phyloP scores from a whole-genome alignment of 2,113 vertebrate genomes.

The Vicugna pacos region DNA sequence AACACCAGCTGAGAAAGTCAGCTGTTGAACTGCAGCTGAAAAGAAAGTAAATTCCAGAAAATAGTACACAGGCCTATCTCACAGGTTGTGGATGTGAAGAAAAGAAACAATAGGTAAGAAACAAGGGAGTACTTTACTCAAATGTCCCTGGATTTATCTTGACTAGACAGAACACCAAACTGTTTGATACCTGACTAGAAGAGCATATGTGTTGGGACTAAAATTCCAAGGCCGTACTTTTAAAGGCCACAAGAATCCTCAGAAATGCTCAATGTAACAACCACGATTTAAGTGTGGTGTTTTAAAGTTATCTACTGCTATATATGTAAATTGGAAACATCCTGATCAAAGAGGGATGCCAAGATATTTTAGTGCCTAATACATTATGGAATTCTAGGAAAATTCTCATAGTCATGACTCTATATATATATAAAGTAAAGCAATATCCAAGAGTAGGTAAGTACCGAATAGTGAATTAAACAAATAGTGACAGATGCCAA shows the following conservation, averaged over 20 bases:
- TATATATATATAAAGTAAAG: neutral
- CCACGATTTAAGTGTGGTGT: neutral
- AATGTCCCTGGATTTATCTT: neutral
- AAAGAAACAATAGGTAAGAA: neutral
- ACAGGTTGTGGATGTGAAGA: neutral
- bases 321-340: neutral
- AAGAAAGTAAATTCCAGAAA: conserved; percentile 42
- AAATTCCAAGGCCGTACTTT: conserved; percentile 1
- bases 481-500: neutral
- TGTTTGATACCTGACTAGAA: neutral
- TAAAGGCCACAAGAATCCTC: neutral
- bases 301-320: conserved; percentile 8
- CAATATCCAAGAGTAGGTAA: neutral
- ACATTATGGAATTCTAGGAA: neutral
- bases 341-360: neutral
- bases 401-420: neutral
- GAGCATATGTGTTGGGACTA: neutral
- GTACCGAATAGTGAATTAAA: conserved; percentile 8
- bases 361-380: neutral
- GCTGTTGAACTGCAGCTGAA: neutral
- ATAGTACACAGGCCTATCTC: neutral
- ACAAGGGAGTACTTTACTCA: neutral
- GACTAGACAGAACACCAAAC: neutral
- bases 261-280: conserved; percentile 5
- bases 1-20: neutral